Evolutionary conservation across 2,888 invertebrate species (phyloP).

Genomic region (Allolobophora icterica): DNA sequence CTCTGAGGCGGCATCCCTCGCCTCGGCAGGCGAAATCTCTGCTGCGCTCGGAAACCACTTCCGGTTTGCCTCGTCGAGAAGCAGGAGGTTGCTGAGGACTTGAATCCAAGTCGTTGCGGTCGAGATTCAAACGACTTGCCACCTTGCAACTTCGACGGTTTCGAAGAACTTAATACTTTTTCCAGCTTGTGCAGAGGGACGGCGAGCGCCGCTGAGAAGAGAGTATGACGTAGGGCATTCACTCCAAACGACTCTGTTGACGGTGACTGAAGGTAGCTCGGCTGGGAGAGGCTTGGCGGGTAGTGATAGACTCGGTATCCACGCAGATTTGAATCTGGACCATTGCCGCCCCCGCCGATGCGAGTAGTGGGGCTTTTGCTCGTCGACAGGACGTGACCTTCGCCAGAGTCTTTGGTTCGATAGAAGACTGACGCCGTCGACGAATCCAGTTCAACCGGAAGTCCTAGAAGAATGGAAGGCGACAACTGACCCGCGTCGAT

Average conservation of each 20-base stretch:
- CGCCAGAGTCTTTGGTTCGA: neutral
- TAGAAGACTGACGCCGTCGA: neutral
- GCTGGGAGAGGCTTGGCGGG: slow-evolving; percentile 1
- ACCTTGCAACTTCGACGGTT: neutral
- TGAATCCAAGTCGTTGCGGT: neutral
- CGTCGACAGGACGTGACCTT: neutral
- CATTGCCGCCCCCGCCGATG: neutral
- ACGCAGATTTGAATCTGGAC: neutral
- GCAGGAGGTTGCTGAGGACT: neutral
- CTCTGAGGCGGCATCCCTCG: neutral
- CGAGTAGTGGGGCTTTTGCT: too few relatives aligned
- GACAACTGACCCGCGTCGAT: neutral
- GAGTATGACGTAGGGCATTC: neutral
- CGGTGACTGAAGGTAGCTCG: neutral
- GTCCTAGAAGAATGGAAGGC: neutral
- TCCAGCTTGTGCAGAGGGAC: neutral
- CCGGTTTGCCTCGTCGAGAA: neutral
- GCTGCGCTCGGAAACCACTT: neutral
- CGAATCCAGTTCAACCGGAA: neutral
- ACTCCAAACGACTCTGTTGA: neutral
- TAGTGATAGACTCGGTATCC: neutral
- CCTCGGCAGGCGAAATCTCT: slow-evolving; percentile 15
- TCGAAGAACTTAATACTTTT: neutral
- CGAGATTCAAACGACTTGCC: neutral
- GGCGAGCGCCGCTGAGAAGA: neutral